Conservation (phyloP, 1,140 invertebrate genomes). For the Papilio xuthus region DNA sequence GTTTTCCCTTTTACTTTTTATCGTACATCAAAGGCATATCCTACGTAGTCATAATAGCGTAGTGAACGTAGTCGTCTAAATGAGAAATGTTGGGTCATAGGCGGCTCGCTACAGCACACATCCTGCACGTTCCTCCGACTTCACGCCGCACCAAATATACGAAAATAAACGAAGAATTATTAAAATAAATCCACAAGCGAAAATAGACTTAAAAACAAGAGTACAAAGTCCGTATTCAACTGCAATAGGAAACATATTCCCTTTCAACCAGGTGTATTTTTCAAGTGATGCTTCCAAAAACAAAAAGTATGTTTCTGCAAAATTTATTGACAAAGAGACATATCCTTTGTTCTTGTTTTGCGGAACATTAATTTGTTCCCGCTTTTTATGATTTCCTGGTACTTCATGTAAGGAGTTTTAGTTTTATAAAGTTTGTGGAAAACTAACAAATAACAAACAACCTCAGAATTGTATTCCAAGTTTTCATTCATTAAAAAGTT, state of each 20-base stretch:
- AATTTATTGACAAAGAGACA: conserved; percentile 22
- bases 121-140: conserved; percentile 23
- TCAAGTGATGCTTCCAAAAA: conserved; percentile 32
- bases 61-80: not conserved
- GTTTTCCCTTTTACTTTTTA: not conserved
- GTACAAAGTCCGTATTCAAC: not conserved
- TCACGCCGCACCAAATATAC: conserved; percentile 27
- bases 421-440: not conserved
- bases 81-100: conserved; percentile 32
- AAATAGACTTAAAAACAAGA: not conserved
- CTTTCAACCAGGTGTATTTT: conserved; percentile 28
- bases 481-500: not conserved
- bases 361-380: conserved; percentile 23
- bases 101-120: conserved; percentile 23
- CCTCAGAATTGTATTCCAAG: not conserved
- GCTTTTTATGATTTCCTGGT: conserved; percentile 8
- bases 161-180: conserved; percentile 32
- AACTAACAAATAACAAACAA: not conserved
- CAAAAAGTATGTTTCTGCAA: conserved; percentile 9
- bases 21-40: not conserved
- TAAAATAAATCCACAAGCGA: not conserved
- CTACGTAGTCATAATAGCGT: not conserved
- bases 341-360: conserved; percentile 9
- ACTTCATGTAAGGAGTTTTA: not conserved
- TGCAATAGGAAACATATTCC: not conserved